Conservation (phyloP, 1,140 invertebrate species). For the Sitobion miscanthi region DNA sequence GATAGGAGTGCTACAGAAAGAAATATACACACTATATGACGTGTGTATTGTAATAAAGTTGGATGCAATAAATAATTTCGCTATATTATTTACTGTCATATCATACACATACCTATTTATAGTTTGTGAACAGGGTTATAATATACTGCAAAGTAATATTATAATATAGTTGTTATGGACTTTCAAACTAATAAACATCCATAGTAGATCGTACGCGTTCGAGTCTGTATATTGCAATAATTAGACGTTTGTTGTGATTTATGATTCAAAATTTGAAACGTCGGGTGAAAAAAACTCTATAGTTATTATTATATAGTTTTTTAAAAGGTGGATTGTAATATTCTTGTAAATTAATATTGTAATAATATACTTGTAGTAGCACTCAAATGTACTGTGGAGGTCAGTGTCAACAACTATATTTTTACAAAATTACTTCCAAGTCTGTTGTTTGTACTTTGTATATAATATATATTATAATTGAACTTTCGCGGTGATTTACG, state of each 20-base stretch:
- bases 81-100: not conserved
- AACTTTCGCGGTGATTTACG: too few species aligned
- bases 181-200: not conserved
- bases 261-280: not conserved
- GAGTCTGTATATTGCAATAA: not conserved
- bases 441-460: too few species aligned
- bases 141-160: not conserved
- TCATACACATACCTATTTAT: not conserved
- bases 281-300: not conserved
- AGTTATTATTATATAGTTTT: too few species aligned
- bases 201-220: not conserved
- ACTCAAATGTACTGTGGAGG: too few species aligned
- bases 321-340: too few species aligned
- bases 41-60: not conserved
- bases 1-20: not conserved
- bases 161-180: not conserved
- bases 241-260: not conserved
- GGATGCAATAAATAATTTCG: not conserved
- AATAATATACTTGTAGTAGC: too few species aligned
- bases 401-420: too few species aligned
- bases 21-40: not conserved
- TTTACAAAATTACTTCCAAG: too few species aligned
- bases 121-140: not conserved
- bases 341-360: too few species aligned
- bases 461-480: too few species aligned